A percentile compares a stretch with the other conserved stretches of the same genome.
phyloP scores from a whole-genome alignment of 2,113 vertebrate genomes.

The Panthera uncia region DNA sequence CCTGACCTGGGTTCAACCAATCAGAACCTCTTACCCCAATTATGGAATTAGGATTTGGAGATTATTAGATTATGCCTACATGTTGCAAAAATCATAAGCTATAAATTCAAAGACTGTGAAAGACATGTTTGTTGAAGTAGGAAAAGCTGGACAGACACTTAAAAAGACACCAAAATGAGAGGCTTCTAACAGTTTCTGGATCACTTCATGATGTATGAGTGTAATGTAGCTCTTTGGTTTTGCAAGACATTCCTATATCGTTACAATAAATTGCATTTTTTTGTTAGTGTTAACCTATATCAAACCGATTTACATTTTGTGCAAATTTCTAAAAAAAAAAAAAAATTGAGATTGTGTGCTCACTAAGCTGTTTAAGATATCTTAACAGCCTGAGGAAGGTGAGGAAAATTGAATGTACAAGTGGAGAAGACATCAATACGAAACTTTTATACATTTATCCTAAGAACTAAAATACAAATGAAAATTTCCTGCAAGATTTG shows the following conservation, averaged over 20 bases:
- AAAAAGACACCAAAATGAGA: background rate
- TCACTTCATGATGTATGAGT: background rate
- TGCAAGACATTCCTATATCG: background rate
- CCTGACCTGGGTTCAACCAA: background rate
- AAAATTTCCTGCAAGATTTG: background rate
- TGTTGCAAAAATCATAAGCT: background rate
- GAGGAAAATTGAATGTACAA: background rate
- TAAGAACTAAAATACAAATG: slow-evolving; percentile 13
- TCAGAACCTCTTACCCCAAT: background rate
- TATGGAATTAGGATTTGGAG: background rate
- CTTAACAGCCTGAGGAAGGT: background rate
- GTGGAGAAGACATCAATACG: background rate
- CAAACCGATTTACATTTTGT: background rate
- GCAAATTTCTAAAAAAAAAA: background rate
- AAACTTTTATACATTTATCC: background rate
- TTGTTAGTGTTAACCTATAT: background rate
- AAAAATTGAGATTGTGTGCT: background rate
- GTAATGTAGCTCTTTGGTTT: background rate
- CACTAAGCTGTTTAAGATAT: background rate
- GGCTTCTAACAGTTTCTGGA: background rate
- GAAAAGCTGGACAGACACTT: background rate
- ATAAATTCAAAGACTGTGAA: background rate
- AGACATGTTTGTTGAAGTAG: background rate
- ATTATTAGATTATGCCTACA: background rate
- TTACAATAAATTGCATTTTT: background rate